Evolutionary conservation across 2,797 vertebrate species (phyloP), one percentile per base, ranked within the genome.

Genomic region (Sibirionetta formosa): DNA sequence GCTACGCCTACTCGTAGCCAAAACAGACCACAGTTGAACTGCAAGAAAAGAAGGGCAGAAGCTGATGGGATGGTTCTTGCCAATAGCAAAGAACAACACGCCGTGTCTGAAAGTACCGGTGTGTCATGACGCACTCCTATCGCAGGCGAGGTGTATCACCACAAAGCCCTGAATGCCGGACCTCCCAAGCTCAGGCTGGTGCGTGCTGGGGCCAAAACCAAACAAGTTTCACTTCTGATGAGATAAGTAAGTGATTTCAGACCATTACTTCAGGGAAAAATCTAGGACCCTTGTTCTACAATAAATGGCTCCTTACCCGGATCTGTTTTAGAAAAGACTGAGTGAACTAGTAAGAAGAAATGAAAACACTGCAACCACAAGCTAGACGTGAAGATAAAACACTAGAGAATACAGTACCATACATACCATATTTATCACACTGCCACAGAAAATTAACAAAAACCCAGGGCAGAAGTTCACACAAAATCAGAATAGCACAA

Each of bases 41-140:
- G 16, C 3, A 6, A 24, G 75, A 35, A 61, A 14, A 86, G 56
- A 66, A 78, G 60, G 68, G 69, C 79, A 91, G 56, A n/a, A 31
- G 5, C 42, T 36, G 48, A n/a, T 3, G 48, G 61, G 61, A 66
- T 1, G 35, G 36, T 19, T 94, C 87, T 5, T 13, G 64, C 0
- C 81, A 8, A 2, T 31, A 68, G 17, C 56, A 7, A 1, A 26
- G 42, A 54, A 46, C 51, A 42, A 7, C 9, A 2, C 0, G 1
- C 24, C 0, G 0, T 4, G 33, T 20, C 80, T 13, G 3, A 63
- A 57, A 63, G 61, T 1, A 1, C 35, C 64, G 3, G 0, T 7
- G 5, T 19, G 22, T 36, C 66, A 46, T 0, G 2, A 29, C 11
- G 35, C 5, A 0, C 38, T 56, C n/a, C 70, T 22, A 12, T 9